Percentiles rank a stretch among this genome's conserved stretches.
phyloP scores from a whole-genome alignment of 2,797 vertebrate genomes.

The Argyrosomus regius region DNA sequence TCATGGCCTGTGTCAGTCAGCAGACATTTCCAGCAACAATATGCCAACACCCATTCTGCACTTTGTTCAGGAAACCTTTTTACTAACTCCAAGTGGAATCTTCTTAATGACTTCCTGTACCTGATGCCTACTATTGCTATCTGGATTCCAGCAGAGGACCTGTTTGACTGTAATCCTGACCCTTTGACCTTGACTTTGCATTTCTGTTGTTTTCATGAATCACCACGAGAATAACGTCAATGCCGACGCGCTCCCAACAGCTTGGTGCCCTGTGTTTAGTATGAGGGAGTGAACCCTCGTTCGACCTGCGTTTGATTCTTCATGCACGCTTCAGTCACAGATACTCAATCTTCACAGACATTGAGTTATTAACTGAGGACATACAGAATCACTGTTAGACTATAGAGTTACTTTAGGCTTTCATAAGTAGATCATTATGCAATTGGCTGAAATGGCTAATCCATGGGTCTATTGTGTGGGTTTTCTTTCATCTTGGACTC shows the following conservation, averaged over 20 bases:
- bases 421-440: background rate
- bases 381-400: background rate
- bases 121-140: conserved; percentile 42
- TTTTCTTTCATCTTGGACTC: background rate
- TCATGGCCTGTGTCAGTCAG: conserved; percentile 79
- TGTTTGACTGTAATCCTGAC: conserved; percentile 41
- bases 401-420: background rate
- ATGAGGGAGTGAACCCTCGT: background rate
- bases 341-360: background rate
- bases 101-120: conserved; percentile 82
- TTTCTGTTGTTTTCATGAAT: conserved; percentile 34
- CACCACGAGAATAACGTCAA: conserved; percentile 2
- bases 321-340: background rate
- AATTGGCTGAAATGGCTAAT: background rate
- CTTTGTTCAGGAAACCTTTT: conserved; percentile 79
- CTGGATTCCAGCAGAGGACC: conserved; percentile 35
- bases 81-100: conserved; percentile 77
- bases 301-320: background rate
- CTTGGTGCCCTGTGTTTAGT: background rate
- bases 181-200: conserved; percentile 31
- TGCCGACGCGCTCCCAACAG: background rate
- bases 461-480: background rate
- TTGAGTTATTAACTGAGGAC: background rate
- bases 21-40: conserved; percentile 83
- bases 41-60: conserved; percentile 72